These are phyloP conservation scores for Micromys minutus DNA, from an alignment of 2,113 vertebrate genomes.

Conservation along the genomic window DNA sequence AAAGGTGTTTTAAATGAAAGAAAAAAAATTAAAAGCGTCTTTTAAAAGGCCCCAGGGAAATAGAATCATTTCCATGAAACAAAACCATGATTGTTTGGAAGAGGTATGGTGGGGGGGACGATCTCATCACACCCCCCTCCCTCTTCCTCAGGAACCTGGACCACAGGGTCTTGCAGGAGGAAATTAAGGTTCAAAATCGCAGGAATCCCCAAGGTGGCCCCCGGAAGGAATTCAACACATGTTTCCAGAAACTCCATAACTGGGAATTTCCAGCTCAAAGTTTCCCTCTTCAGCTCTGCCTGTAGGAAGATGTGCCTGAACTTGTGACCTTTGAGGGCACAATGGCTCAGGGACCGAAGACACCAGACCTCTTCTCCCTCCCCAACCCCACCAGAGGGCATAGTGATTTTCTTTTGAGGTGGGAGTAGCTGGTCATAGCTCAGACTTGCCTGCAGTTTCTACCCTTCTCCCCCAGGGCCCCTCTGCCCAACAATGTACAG, in stretches of 20 bases:
- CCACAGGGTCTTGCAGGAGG: background rate
- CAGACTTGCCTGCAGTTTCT: background rate
- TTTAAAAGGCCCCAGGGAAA: conserved; percentile 76
- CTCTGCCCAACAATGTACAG: background rate
- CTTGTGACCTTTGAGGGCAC: background rate
- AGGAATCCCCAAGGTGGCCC: background rate
- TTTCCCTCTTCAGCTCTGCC: conserved; percentile 3
- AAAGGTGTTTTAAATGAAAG: conserved; percentile 72
- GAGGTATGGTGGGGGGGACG: conserved; percentile 20
- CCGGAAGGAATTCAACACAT: background rate
- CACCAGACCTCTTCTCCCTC: background rate
- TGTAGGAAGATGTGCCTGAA: background rate
- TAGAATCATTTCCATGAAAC: conserved; percentile 58
- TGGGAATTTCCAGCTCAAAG: conserved; percentile 46
- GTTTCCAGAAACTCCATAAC: conserved; percentile 58
- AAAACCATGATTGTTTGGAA: conserved; percentile 70
- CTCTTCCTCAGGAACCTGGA: background rate
- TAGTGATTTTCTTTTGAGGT: background rate
- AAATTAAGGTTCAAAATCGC: background rate
- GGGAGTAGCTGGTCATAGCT: background rate
- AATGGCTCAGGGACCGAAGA: background rate
- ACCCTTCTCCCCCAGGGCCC: background rate
- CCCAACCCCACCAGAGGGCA: no score
- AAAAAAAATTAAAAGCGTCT: conserved; percentile 63
- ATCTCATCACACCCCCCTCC: background rate